Conservation (phyloP, 2,113 vertebrate species). For the Serinus canaria region DNA sequence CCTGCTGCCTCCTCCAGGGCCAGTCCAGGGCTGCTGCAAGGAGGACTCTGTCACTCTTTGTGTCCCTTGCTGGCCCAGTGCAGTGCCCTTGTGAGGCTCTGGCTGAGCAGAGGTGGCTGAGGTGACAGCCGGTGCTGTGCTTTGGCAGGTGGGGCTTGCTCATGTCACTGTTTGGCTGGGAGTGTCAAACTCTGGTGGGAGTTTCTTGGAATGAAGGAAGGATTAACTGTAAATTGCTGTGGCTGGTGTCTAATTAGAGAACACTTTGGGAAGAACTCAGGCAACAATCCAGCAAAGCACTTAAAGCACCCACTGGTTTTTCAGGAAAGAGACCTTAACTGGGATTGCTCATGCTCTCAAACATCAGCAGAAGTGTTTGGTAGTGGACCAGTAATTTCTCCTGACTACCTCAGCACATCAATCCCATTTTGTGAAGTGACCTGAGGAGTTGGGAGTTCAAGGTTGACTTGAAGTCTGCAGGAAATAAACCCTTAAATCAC, state of each 20-base stretch:
- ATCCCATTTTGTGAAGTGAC: conserved; percentile 18
- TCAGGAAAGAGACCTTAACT: conserved; percentile 10
- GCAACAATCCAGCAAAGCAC: conserved; percentile 32
- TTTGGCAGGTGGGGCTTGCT: neutral
- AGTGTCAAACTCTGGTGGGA: neutral
- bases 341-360: neutral
- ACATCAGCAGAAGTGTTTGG: neutral
- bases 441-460: conserved; percentile 9
- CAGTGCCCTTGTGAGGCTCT: neutral
- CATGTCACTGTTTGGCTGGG: neutral
- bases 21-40: neutral
- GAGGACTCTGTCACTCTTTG: neutral
- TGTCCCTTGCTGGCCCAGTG: neutral
- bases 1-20: neutral
- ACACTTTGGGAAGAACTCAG: conserved; percentile 19
- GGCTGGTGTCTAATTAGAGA: conserved; percentile 29
- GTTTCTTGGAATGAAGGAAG: conserved; percentile 56
- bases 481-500: conserved; percentile 51
- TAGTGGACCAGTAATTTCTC: neutral
- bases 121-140: neutral
- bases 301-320: conserved; percentile 51
- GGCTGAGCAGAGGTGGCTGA: neutral
- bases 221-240: conserved; percentile 47
- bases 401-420: neutral
- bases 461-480: conserved; percentile 18